Evolutionary conservation across 2,113 vertebrate genomes (phyloP), one percentile per base, ranked within the genome.

Genomic region (Heterotis niloticus): DNA sequence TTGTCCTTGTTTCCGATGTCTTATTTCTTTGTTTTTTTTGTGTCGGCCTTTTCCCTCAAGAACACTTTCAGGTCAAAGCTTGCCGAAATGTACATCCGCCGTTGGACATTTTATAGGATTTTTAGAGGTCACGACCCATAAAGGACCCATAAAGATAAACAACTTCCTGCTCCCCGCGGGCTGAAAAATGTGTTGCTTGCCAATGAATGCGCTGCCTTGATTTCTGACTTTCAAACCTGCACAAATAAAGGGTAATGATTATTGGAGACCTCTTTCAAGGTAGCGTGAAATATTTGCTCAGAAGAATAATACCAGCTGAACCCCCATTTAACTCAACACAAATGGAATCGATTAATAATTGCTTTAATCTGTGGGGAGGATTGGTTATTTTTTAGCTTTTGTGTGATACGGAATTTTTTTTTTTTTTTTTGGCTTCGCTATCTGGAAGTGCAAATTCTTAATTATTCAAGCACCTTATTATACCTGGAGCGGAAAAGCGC

Each of bases 311-410:
- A 79, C 80, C 76, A 81, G 75, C 82, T 84, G 76, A 78, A 64
- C 64, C 51, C 77, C 74, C 64, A 82, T 84, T 84, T 81, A 79
- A 75, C 59, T 57, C 60, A 23, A 66, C 80, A 83, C 64, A 85
- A 83, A 85, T 82, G 80, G 67, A 82, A 82, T 59, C 29, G 80
- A 83, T 81, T 87, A 83, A 84, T 82, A 85, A 81, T 64, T 70
- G 65, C 64, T 72, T 78, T 71, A 76, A 81, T 84, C 75, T 82
- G 56, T 71, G 51, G 65, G 75, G 18, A 79, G 80, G 73, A 81
- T 83, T 83, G 76, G 81, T 84, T 84, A 84, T 86, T 84, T 71
- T 69, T 67, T 80, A 51, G 66, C 79, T 84, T 82, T 84, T 84
- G 80, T 81, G 68, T 34, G 18, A 28, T 54, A 26, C n/a, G n/a